These are phyloP conservation scores for Mesorhabditis spiculigera DNA, from an alignment of 2,888 invertebrate genomes.

Conservation along the genomic window DNA sequence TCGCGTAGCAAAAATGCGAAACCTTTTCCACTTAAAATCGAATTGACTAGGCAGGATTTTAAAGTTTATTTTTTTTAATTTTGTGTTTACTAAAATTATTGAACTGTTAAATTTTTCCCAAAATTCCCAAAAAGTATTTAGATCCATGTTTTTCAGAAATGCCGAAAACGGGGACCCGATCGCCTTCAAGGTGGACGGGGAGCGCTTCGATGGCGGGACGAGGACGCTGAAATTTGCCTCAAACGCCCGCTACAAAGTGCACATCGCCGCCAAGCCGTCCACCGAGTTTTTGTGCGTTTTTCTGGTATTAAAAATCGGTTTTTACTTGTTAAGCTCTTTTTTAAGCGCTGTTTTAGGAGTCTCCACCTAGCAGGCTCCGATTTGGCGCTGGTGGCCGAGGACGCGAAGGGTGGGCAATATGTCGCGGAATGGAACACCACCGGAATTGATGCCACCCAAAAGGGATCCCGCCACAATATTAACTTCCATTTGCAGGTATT, in stretches of 20 bases:
- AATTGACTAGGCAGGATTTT: background rate
- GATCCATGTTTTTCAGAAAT: slow-evolving; percentile 32
- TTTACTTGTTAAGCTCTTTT: too few relatives aligned
- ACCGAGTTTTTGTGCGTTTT: slow-evolving; percentile 45
- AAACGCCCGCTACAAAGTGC: slow-evolving; percentile 47
- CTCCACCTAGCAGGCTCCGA: background rate
- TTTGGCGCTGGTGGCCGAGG: background rate
- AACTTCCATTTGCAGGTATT: slow-evolving; percentile 23
- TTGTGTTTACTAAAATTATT: background rate
- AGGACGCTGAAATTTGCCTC: slow-evolving; percentile 48
- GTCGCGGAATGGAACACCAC: slow-evolving; percentile 44
- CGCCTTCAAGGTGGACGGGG: slow-evolving; percentile 54
- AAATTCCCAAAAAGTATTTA: background rate
- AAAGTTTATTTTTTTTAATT: background rate
- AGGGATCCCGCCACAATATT: slow-evolving; percentile 30
- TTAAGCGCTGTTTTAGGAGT: background rate
- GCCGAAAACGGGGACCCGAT: slow-evolving; percentile 40
- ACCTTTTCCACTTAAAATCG: background rate
- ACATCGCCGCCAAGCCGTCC: slow-evolving; percentile 39
- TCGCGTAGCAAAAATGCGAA: background rate
- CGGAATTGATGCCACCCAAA: slow-evolving; percentile 34
- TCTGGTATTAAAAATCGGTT: slow-evolving; percentile 7
- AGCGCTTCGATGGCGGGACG: slow-evolving; percentile 47
- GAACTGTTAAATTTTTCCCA: background rate
- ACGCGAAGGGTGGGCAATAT: slow-evolving; percentile 24